phyloP scores from a whole-genome alignment of 2,888 invertebrate genomes.

The Scotopteryx bipunctaria region DNA sequence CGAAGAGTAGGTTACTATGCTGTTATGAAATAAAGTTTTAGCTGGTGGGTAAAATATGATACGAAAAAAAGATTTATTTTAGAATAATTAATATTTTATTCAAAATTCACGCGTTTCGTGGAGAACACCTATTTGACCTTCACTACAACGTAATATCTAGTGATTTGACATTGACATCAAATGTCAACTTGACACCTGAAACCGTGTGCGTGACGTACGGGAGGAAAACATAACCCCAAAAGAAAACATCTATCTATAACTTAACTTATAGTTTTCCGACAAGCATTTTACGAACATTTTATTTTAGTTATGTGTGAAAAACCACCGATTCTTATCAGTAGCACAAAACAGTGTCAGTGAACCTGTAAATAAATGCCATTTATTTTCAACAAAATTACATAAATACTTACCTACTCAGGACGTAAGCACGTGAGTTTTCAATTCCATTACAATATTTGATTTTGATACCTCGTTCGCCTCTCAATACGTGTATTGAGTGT shows the following conservation, averaged over 20 bases:
- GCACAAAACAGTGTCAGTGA: constrained; percentile 3
- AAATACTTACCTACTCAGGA: constrained; percentile 1
- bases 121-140: background rate
- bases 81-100: too few relatives aligned
- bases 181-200: constrained; percentile 12
- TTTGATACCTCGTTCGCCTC: too few relatives aligned
- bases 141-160: background rate
- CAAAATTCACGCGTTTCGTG: too few relatives aligned
- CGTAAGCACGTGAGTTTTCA: constrained; percentile 9
- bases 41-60: too few relatives aligned
- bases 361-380: constrained; percentile 1
- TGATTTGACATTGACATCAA: background rate
- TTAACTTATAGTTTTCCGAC: too few relatives aligned
- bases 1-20: background rate
- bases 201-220: background rate
- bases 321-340: background rate
- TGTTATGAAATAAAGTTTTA: too few relatives aligned
- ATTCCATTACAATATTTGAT: background rate
- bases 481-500: too few relatives aligned
- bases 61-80: too few relatives aligned
- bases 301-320: background rate
- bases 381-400: constrained; percentile 5
- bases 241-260: too few relatives aligned
- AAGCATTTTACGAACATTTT: background rate
- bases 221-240: constrained; percentile 14